phyloP scores from a whole-genome alignment of 2,888 invertebrate genomes.

The Drosophila niveifrons region DNA sequence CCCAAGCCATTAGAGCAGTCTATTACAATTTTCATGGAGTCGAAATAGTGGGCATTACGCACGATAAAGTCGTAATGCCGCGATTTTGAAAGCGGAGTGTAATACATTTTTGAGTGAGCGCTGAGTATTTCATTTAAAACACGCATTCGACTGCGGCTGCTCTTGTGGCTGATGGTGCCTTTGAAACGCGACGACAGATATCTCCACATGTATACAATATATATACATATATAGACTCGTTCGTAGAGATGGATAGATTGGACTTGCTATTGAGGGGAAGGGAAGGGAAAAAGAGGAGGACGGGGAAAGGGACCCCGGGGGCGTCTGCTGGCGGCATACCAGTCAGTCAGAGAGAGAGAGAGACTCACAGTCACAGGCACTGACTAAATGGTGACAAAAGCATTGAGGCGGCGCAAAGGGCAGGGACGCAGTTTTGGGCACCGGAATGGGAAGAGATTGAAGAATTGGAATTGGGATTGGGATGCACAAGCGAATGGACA shows the following conservation, averaged over 20 bases:
- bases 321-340: constrained; percentile 56
- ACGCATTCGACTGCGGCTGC: constrained; percentile 65
- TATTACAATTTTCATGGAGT: background rate
- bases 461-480: constrained; percentile 17
- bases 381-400: constrained; percentile 67
- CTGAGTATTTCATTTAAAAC: constrained; percentile 78
- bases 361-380: constrained; percentile 33
- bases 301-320: constrained; percentile 34
- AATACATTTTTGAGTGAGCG: constrained; percentile 74
- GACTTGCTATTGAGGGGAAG: constrained; percentile 28
- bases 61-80: constrained; percentile 21
- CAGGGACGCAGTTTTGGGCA: constrained; percentile 11
- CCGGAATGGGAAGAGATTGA: constrained; percentile 29
- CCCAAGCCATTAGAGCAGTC: background rate
- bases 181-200: constrained; percentile 70
- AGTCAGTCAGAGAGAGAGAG: background rate
- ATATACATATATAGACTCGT: constrained; percentile 5
- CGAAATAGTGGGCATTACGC: constrained; percentile 3
- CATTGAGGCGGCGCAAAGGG: constrained; percentile 32
- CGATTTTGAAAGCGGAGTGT: constrained; percentile 22
- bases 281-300: background rate
- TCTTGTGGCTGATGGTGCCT: constrained; percentile 48
- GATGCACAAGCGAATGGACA: constrained; percentile 31
- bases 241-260: constrained; percentile 69
- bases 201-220: constrained; percentile 57